These are phyloP conservation scores for Galerucella nymphaeae DNA, from an alignment of 2,888 invertebrate species.

Conservation along the genomic window DNA sequence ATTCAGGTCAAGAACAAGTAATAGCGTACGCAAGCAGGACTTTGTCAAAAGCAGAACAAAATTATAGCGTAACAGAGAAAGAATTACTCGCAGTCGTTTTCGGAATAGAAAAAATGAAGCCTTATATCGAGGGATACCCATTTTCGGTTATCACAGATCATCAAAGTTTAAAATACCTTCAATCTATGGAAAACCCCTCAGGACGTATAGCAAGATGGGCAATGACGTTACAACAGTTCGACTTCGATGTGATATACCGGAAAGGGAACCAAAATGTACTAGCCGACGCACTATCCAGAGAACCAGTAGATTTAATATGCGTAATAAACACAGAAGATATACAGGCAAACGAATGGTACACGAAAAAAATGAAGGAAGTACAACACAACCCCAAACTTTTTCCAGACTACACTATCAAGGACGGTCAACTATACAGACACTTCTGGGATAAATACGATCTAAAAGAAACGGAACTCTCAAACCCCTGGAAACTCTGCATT, in stretches of 20 bases:
- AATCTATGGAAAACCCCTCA: conserved; percentile 23
- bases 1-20: conserved; percentile 36
- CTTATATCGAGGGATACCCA: conserved; percentile 33
- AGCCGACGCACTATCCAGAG: conserved; percentile 14
- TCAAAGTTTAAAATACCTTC: conserved; percentile 46
- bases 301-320: background rate
- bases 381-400: background rate
- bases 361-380: background rate
- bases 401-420: conserved; percentile 18
- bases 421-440: conserved; percentile 20
- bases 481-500: conserved; percentile 37
- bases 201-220: conserved; percentile 32
- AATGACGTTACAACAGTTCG: conserved; percentile 21
- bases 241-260: conserved; percentile 9
- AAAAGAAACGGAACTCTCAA: conserved; percentile 19
- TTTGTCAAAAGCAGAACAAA: conserved; percentile 35
- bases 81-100: conserved; percentile 51
- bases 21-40: conserved; percentile 44
- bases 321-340: background rate
- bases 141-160: conserved; percentile 51
- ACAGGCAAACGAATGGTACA: background rate
- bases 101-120: conserved; percentile 47
- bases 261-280: conserved; percentile 1
- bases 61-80: conserved; percentile 49
- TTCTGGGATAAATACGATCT: conserved; percentile 13